Conservation (phyloP, 2,113 vertebrate genomes). For the Tachycineta bicolor region DNA sequence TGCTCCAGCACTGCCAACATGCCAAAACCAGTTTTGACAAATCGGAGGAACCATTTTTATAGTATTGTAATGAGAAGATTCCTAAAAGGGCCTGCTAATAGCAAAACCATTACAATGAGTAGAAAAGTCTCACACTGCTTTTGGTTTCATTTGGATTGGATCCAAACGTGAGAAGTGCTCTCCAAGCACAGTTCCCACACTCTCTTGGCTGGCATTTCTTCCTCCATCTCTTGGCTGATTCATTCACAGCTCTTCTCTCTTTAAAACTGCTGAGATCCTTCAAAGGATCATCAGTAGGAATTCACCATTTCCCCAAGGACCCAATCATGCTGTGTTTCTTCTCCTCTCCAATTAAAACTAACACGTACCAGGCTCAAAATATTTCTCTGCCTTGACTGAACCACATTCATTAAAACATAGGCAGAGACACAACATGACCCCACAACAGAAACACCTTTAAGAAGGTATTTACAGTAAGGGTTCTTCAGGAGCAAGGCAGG, state of each 20-base stretch:
- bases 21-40: not conserved
- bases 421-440: not conserved
- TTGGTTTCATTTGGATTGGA: not conserved
- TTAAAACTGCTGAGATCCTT: not conserved
- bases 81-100: not conserved
- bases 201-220: not conserved
- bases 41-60: not conserved
- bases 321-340: not conserved
- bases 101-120: not conserved
- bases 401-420: not conserved
- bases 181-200: not conserved
- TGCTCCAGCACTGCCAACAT: not conserved
- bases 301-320: constrained; percentile 2
- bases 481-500: not conserved
- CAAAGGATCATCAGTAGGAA: not conserved
- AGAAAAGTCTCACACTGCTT: not conserved
- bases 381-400: not conserved
- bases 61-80: not conserved
- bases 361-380: not conserved
- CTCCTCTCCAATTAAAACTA: constrained; percentile 20
- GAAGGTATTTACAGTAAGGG: not conserved
- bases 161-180: not conserved
- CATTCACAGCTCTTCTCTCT: not conserved
- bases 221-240: not conserved
- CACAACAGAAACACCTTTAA: not conserved